phyloP scores from a whole-genome alignment of 2,888 invertebrate genomes.

The Netelia virgata region DNA sequence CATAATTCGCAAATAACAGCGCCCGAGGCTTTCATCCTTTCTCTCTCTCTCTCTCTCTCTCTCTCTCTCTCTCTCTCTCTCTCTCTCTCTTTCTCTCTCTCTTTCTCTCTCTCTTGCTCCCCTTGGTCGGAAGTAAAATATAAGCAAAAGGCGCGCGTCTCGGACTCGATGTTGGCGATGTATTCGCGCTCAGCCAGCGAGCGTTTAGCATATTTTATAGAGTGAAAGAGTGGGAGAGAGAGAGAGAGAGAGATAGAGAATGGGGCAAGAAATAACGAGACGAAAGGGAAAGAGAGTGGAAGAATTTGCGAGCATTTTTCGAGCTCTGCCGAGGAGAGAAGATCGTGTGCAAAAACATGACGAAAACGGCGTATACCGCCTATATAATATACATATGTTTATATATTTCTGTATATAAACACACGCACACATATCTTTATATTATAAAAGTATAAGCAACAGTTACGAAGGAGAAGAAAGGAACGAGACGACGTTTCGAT shows the following conservation, averaged over 20 bases:
- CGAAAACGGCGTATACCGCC: not conserved
- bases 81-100: constrained; percentile 1
- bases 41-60: constrained; percentile 6
- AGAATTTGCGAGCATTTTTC: constrained; percentile 59
- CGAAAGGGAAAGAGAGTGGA: constrained; percentile 46
- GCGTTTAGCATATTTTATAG: constrained; percentile 84
- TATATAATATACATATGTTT: not conserved
- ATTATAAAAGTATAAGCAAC: not conserved
- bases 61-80: constrained; percentile 46
- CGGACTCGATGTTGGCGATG: constrained; percentile 31
- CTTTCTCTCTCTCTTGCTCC: constrained; percentile 4
- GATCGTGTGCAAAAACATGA: not conserved
- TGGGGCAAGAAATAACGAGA: constrained; percentile 59
- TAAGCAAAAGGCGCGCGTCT: constrained; percentile 47
- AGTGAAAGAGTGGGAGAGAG: constrained; percentile 74
- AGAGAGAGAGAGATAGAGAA: constrained; percentile 73
- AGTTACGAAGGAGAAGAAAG: constrained; percentile 14
- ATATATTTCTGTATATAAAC: not conserved
- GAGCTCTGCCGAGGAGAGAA: not conserved
- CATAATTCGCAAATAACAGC: constrained; percentile 84
- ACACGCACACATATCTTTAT: not conserved
- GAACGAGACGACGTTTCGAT: constrained; percentile 39
- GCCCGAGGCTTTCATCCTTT: constrained; percentile 66
- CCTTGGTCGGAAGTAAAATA: constrained; percentile 14
- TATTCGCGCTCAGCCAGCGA: constrained; percentile 56